Conservation (phyloP, 2,888 invertebrate species). For the Blera fallax region DNA sequence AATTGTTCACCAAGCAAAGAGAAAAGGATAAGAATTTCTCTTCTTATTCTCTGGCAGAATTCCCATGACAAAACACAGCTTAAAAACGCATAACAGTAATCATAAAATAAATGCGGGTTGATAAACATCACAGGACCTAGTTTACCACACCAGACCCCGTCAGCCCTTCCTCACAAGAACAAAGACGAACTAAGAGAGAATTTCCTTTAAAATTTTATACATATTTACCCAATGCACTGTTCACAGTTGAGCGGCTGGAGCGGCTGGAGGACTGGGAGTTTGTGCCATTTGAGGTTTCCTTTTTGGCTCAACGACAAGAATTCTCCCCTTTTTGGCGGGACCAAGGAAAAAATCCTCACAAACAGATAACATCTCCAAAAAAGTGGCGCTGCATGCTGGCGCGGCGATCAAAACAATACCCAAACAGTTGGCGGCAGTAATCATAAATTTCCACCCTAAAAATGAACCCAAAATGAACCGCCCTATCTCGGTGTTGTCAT, state of each 20-base stretch:
- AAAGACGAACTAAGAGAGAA: background rate
- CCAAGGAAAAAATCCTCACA: background rate
- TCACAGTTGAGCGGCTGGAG: background rate
- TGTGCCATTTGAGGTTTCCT: constrained; percentile 34
- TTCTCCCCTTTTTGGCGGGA: background rate
- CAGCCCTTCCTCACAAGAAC: background rate
- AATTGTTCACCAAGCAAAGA: background rate
- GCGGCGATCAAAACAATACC: constrained; percentile 47
- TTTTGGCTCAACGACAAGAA: constrained; percentile 56
- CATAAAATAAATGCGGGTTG: constrained; percentile 70
- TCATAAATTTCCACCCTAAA: constrained; percentile 44
- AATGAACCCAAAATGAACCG: constrained; percentile 34
- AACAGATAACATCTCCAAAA: constrained; percentile 30
- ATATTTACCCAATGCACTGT: constrained; percentile 15
- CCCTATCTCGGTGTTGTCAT: constrained; percentile 66
- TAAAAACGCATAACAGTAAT: constrained; percentile 72
- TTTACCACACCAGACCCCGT: too few species aligned
- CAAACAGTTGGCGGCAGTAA: constrained; percentile 34
- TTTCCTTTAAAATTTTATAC: constrained; percentile 49
- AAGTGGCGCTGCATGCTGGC: constrained; percentile 7
- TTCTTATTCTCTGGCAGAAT: constrained; percentile 19
- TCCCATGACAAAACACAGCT: constrained; percentile 62
- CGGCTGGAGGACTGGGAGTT: background rate
- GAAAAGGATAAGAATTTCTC: constrained; percentile 26
- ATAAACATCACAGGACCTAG: constrained; percentile 58